A percentile compares a stretch with the other conserved stretches of the same genome.
These are phyloP conservation scores for Fringilla coelebs DNA, from an alignment of 2,797 vertebrate species.

Conservation along the genomic window DNA sequence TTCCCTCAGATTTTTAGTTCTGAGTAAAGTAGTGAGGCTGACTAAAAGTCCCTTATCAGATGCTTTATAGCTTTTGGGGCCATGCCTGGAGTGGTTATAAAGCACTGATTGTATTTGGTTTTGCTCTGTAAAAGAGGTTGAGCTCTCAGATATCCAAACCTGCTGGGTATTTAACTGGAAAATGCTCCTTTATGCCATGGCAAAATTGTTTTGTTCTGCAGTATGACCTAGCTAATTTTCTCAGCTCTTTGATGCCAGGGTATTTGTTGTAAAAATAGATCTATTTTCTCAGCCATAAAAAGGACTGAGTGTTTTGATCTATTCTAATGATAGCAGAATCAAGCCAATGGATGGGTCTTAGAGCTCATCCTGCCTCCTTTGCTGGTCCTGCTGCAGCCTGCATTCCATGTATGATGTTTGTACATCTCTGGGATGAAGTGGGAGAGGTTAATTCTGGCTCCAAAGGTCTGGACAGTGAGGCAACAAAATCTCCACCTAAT, in stretches of 20 bases:
- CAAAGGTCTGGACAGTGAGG: background rate
- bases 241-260: background rate
- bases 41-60: background rate
- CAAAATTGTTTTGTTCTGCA: background rate
- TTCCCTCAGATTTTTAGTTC: background rate
- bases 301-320: background rate
- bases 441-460: background rate
- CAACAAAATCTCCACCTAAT: background rate
- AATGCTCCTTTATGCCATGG: background rate
- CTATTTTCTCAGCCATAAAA: background rate
- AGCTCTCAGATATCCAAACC: background rate
- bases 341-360: background rate
- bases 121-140: background rate
- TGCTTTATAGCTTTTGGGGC: background rate
- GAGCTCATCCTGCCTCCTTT: background rate
- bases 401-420: rapidly evolving
- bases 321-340: background rate
- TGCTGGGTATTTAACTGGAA: background rate
- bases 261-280: slow-evolving; percentile 16
- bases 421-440: background rate
- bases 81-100: background rate
- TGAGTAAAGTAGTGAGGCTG: background rate
- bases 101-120: background rate
- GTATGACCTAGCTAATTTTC: slow-evolving; percentile 1
- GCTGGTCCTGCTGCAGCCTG: background rate